phyloP scores from a whole-genome alignment of 2,888 invertebrate species.

The Drosophila robusta region DNA sequence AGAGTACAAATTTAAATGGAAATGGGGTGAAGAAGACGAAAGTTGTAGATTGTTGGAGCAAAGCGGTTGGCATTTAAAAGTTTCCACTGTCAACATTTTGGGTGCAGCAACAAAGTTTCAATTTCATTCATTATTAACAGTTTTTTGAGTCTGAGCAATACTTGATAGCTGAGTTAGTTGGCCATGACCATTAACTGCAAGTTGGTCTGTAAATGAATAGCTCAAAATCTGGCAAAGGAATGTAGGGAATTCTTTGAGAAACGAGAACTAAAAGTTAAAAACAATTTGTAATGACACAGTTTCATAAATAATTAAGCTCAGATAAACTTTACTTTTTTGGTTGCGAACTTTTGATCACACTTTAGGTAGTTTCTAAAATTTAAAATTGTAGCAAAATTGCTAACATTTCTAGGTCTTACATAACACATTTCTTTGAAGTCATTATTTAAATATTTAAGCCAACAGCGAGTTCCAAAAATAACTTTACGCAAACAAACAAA shows the following conservation, averaged over 20 bases:
- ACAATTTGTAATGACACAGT: constrained; percentile 3
- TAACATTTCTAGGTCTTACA: too few relatives aligned
- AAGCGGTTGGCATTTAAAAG: constrained; percentile 40
- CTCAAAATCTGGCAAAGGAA: background rate
- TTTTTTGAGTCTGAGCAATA: constrained; percentile 18
- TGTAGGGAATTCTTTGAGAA: background rate
- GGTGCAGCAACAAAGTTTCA: constrained; percentile 42
- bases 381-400: too few relatives aligned
- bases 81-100: constrained; percentile 36
- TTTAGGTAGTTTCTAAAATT: background rate
- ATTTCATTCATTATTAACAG: constrained; percentile 63
- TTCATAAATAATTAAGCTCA: constrained; percentile 19
- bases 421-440: too few relatives aligned
- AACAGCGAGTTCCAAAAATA: constrained; percentile 2
- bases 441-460: too few relatives aligned
- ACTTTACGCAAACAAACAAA: background rate
- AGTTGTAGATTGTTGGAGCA: background rate
- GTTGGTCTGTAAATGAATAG: constrained; percentile 7
- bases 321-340: constrained; percentile 1
- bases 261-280: constrained; percentile 1
- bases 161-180: constrained; percentile 7
- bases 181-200: constrained; percentile 45
- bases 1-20: constrained; percentile 1
- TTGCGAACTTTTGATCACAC: background rate
- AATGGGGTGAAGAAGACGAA: too few relatives aligned